Evolutionary conservation across 2,113 vertebrate genomes (phyloP), one percentile per base, ranked within the genome.

Genomic region (Gambusia affinis): DNA sequence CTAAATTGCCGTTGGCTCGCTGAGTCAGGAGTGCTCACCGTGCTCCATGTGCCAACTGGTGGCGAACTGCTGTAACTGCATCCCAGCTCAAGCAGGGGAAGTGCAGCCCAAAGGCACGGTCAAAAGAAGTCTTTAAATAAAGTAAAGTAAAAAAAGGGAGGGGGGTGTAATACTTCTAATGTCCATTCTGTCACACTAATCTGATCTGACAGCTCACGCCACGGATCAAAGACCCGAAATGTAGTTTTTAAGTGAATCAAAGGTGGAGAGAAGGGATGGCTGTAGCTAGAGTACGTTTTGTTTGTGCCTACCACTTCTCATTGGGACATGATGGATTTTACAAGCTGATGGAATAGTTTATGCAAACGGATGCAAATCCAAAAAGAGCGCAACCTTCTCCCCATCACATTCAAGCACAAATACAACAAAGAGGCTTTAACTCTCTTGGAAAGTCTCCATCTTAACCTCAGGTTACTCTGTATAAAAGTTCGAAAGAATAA

Each of bases 301-400:
- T 19, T 39, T 35, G 62, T 47, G 33, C 24, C 39, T 75, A 14
- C 39, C 8, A 60, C 42, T 62, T 70, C 29, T 17, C 1, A 11
- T 60, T 3, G 22, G 42, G 42, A 70, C 64, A 47, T 72, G 35
- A 5, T 60, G 60, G 6, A 33, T 67, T 80, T 76, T 63, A 57
- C 63, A 37, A 67, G 2, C 27, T 69, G 44, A 62, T 37, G 51
- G 42, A 39, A 78, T 17, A 24, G 8, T 64, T 19, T 27, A 78
- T 85, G 80, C 70, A 87, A 81, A 77, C n/a, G 4, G 8, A 82
- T 84, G 77, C 79, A 87, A 87, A 84, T 76, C 12, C 27, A 80
- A n/a, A 37, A 62, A 44, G n/a, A 69, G 64, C 22, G 42, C 51
- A 51, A 5, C 60, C 70, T 17, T 22, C 6, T 35, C 4, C 35